Evolutionary conservation across 1,140 invertebrate species (phyloP).

Genomic region (Nephotettix cincticeps): DNA sequence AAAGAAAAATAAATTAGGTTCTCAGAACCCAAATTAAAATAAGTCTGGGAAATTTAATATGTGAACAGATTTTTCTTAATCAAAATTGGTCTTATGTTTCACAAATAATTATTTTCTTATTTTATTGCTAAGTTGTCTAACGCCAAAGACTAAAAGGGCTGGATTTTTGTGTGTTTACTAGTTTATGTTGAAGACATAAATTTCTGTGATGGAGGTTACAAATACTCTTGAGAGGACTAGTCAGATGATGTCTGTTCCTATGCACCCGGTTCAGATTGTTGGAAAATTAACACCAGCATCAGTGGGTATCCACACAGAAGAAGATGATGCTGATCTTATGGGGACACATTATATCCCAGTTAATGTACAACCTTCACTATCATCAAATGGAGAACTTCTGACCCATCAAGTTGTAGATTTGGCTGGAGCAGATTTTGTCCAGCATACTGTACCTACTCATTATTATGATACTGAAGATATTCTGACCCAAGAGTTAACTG

Average conservation of each 20-base stretch:
- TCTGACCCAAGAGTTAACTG: slow-evolving; percentile 49
- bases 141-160: too few species aligned
- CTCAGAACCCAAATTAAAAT: too few species aligned
- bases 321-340: slow-evolving; percentile 31
- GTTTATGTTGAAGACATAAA: too few species aligned
- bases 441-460: slow-evolving; percentile 46
- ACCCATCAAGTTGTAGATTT: slow-evolving; percentile 53
- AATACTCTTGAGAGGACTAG: not conserved
- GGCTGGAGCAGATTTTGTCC: slow-evolving; percentile 48
- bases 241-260: slow-evolving; percentile 4
- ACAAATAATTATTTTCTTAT: too few species aligned
- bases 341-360: slow-evolving; percentile 49
- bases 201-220: slow-evolving; percentile 16
- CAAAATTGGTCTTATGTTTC: too few species aligned
- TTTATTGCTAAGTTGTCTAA: too few species aligned
- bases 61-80: too few species aligned
- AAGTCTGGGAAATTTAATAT: too few species aligned
- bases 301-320: slow-evolving; percentile 14
- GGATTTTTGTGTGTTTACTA: too few species aligned
- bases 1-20: too few species aligned
- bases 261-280: slow-evolving; percentile 36
- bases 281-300: slow-evolving; percentile 16
- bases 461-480: slow-evolving; percentile 53
- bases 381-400: slow-evolving; percentile 49
- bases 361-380: slow-evolving; percentile 49